A percentile compares a stretch with the other conserved stretches of the same genome.
Conservation (phyloP, 1,140 invertebrate genomes). For the Neoseiulus cucumeris region DNA sequence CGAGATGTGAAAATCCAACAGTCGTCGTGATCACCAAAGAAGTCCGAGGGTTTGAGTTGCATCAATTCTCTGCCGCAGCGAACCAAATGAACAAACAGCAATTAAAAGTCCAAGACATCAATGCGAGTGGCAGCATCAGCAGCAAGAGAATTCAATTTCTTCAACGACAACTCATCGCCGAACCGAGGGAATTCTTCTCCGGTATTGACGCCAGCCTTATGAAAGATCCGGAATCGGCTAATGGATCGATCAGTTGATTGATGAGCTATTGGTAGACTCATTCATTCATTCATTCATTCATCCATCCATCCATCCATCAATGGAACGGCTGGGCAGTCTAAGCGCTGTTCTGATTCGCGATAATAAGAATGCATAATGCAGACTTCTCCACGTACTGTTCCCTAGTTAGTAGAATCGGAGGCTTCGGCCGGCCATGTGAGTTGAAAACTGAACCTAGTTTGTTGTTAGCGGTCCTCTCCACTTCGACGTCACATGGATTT, state of each 20-base stretch:
- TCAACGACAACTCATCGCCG: background rate
- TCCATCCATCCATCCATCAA: no score
- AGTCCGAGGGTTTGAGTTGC: background rate
- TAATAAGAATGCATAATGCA: no score
- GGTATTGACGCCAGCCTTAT: no score
- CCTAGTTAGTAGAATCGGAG: no score
- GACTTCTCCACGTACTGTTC: no score
- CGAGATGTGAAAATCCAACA: conserved; percentile 9
- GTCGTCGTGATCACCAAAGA: conserved; percentile 7
- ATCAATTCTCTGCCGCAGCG: background rate
- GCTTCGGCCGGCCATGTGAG: no score
- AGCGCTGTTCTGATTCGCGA: no score
- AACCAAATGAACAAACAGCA: background rate
- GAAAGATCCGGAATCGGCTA: background rate
- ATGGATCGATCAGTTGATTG: background rate
- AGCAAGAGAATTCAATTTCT: background rate
- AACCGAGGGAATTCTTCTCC: no score
- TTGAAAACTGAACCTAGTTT: no score
- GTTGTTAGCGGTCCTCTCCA: no score
- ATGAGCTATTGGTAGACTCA: background rate
- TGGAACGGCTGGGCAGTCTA: no score
- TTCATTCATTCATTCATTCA: background rate
- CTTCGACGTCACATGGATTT: no score
- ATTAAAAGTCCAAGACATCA: background rate
- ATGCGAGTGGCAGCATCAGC: background rate